A percentile compares a stretch with the other conserved stretches of the same genome.
These are phyloP conservation scores for Teleogryllus occipitalis DNA, from an alignment of 1,140 invertebrate species.

Conservation along the genomic window DNA sequence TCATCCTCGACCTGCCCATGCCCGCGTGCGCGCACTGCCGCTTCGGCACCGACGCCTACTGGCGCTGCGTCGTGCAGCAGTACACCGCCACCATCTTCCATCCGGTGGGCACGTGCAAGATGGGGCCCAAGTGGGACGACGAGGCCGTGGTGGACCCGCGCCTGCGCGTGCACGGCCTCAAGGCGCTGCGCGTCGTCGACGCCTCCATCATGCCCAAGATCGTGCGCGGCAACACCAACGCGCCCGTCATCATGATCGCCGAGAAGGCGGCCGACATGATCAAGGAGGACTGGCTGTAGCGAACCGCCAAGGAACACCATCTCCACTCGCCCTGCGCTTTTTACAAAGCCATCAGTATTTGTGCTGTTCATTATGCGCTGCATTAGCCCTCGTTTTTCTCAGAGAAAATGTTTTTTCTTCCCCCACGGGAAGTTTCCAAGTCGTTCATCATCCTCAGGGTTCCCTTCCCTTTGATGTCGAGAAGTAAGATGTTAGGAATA, in stretches of 20 bases:
- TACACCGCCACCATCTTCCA: conserved; percentile 79
- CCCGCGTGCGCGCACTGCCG: conserved; percentile 22
- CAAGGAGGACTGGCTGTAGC: conserved; percentile 42
- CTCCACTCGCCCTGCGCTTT: no score
- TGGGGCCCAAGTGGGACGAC: conserved; percentile 77
- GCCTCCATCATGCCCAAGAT: conserved; percentile 77
- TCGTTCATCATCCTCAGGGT: no score
- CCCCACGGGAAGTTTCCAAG: no score
- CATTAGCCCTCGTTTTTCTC: no score
- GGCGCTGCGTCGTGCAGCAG: conserved; percentile 72
- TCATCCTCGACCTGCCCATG: conserved; percentile 14
- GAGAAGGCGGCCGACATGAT: conserved; percentile 77
- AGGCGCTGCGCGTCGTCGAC: conserved; percentile 72
- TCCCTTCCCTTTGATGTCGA: no score
- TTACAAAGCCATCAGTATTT: no score
- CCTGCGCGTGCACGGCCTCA: conserved; percentile 67
- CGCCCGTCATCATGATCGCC: conserved; percentile 74
- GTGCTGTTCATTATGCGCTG: no score
- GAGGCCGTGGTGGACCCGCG: conserved; percentile 81
- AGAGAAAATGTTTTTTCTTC: no score
- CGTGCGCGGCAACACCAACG: conserved; percentile 77
- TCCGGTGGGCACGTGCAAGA: conserved; percentile 83
- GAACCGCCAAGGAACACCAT: no score
- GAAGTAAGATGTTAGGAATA: no score
- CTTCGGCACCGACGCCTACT: conserved; percentile 63